A percentile compares a stretch with the other conserved stretches of the same genome.
These are phyloP conservation scores for Dromiciops gliroides DNA, from an alignment of 2,113 vertebrate species.

Conservation along the genomic window DNA sequence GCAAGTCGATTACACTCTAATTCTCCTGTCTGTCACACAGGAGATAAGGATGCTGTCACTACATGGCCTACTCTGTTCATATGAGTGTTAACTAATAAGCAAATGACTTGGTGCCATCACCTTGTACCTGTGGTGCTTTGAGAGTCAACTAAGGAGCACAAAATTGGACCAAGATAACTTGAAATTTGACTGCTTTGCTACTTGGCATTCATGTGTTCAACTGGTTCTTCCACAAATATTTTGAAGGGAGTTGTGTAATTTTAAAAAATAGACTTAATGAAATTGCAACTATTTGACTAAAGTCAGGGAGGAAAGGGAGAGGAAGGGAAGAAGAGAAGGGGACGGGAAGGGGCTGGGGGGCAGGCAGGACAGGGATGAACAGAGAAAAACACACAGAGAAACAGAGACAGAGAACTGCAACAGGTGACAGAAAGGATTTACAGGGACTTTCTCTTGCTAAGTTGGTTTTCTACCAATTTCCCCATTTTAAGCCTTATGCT, in stretches of 20 bases:
- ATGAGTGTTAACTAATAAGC: constrained; percentile 30
- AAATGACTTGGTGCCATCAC: constrained; percentile 1
- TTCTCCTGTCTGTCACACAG: constrained; percentile 7
- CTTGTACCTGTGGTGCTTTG: neutral
- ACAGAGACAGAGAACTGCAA: neutral
- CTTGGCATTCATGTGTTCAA: neutral
- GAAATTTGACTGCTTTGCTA: neutral
- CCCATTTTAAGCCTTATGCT: constrained; percentile 21
- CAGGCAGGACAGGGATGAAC: neutral
- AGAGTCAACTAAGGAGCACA: neutral
- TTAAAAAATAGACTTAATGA: neutral
- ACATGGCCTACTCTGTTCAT: neutral
- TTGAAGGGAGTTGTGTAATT: neutral
- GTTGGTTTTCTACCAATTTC: neutral
- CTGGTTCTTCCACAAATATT: neutral
- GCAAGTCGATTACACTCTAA: neutral
- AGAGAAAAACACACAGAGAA: neutral
- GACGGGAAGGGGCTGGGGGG: no score
- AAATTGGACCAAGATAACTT: neutral
- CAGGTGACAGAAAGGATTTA: neutral
- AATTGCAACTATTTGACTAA: neutral
- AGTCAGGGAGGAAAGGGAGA: neutral
- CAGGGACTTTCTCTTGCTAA: neutral
- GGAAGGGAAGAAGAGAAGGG: neutral
- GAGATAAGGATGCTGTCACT: neutral